Conservation (phyloP, 2,888 invertebrate genomes). For the Philonicus albiceps region DNA sequence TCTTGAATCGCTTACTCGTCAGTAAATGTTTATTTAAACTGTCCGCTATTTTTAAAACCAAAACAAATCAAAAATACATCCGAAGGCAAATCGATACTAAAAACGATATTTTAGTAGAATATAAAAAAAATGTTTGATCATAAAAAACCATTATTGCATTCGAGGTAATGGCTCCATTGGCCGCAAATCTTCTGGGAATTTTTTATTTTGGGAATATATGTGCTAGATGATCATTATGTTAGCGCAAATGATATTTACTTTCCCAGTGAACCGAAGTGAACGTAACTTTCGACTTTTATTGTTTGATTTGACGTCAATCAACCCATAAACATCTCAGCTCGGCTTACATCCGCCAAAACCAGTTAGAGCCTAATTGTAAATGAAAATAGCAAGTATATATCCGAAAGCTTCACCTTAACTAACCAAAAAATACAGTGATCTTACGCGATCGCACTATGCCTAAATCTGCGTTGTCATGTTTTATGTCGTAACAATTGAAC, state of each 20-base stretch:
- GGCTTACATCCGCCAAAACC: not conserved
- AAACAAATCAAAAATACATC: not conserved
- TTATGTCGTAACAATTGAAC: not conserved
- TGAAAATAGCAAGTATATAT: not conserved
- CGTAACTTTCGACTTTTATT: not conserved
- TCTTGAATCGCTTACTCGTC: not conserved
- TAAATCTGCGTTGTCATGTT: not conserved
- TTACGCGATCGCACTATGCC: not conserved
- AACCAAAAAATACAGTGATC: not conserved
- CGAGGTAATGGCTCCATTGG: not conserved
- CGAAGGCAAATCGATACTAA: not conserved
- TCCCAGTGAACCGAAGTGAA: not conserved
- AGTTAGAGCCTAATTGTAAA: not conserved
- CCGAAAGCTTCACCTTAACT: not conserved
- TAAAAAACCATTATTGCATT: not conserved
- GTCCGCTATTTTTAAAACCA: not conserved
- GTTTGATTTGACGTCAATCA: not conserved
- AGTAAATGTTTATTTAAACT: not conserved
- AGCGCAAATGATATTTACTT: not conserved
- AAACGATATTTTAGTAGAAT: not conserved
- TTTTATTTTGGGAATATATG: not conserved
- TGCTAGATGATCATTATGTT: not conserved
- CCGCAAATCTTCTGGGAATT: not conserved
- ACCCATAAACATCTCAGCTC: not conserved
- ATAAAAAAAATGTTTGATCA: not conserved